Evolutionary conservation across 2,797 vertebrate species (phyloP).

Genomic region (Manis pentadactyla): DNA sequence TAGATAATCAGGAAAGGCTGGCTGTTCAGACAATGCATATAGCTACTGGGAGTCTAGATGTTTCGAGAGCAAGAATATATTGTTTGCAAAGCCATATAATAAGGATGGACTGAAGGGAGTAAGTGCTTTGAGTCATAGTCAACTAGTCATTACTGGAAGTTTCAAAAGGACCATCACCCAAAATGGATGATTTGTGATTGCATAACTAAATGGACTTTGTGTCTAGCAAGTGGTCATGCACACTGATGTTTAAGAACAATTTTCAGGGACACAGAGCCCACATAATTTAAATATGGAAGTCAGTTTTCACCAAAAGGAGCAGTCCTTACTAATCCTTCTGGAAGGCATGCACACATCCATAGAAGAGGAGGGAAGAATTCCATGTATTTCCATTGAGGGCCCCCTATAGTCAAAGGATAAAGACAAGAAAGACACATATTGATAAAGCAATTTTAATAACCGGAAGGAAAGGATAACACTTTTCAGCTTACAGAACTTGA

Average conservation of each 20-base stretch:
- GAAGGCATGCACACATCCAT: neutral
- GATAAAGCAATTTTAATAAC: slow-evolving; percentile 72
- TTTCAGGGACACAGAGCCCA: neutral
- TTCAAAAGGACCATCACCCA: neutral
- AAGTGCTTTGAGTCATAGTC: neutral
- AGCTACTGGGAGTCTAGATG: neutral
- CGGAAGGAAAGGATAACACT: slow-evolving; percentile 61
- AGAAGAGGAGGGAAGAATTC: neutral
- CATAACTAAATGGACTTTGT: neutral
- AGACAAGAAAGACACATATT: slow-evolving; percentile 67
- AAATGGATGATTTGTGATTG: neutral
- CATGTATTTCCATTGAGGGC: slow-evolving; percentile 50
- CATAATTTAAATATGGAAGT: slow-evolving; percentile 16
- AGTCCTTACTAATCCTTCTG: neutral
- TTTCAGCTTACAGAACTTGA: slow-evolving; percentile 66
- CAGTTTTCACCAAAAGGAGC: neutral
- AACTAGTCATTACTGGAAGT: neutral
- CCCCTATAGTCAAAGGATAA: slow-evolving; percentile 58
- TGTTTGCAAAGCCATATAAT: neutral
- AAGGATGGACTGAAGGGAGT: neutral
- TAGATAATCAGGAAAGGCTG: neutral
- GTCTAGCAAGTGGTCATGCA: neutral
- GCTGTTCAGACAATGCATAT: neutral
- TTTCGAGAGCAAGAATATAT: neutral
- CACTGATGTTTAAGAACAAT: neutral